Evolutionary conservation across 2,113 vertebrate genomes (phyloP), one percentile per base, ranked within the genome.

Genomic region (Dascyllus trimaculatus): DNA sequence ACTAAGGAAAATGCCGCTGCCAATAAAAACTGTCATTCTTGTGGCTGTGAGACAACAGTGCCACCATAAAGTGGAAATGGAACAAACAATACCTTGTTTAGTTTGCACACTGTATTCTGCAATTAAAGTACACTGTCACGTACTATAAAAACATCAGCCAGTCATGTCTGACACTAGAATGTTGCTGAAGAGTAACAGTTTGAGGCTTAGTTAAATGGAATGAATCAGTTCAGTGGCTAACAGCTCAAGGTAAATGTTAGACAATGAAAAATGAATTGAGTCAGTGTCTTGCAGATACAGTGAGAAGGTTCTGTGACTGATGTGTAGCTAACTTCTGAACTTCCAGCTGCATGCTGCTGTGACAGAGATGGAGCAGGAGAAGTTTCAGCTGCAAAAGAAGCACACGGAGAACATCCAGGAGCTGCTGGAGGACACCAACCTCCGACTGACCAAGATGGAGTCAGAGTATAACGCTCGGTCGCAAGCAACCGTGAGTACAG

Each of bases 351-450:
- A 98, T 57, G 93, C 68, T 11, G 88, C 95, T 0, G 86, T 97
- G 54, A 91, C 97, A 0, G 95, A 96, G 79, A 95, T 97, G 95
- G 98, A 99, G 85, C 97, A 96, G 91, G 96, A 99, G 80, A 99
- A 98, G 90, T 95, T 97, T 76, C 94, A 93, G 11, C 84, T 99
- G 80, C 96, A 93, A 81, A 98, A 96, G 94, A 96, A 93, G 70
- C 97, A 98, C 91, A 97, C 96, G 0, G 95, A 96, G 48, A 96
- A 94, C 19, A 97, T 98, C 86, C 96, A 98, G 84, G 93, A 97
- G 11, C 88, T 99, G 87, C 93, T 99, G 48, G 94, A 97, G 67
- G 95, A 97, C 71, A 99, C 97, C 74, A 98, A 96, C 17, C 8
- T 82, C 1, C 91, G 96, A 2, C 94, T 99, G 85, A 89, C 86